Evolutionary conservation across 2,797 vertebrate genomes (phyloP).

Genomic region (Crocodylus rhombifer): DNA sequence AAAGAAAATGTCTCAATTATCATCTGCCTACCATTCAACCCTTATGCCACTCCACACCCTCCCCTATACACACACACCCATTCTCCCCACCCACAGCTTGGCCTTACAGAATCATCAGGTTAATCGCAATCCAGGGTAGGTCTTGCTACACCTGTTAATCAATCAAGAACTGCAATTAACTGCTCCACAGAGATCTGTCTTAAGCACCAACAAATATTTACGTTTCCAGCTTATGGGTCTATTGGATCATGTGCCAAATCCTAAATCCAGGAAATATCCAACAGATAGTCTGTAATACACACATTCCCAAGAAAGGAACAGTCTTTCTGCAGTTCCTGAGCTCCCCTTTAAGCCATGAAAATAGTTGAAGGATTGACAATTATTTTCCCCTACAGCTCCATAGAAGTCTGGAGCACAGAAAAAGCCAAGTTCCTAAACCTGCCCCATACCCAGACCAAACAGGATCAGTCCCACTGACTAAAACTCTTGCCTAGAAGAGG

Average conservation of each 20-base stretch:
- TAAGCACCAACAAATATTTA: slow-evolving; percentile 49
- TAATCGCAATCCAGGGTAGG: slow-evolving; percentile 57
- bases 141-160: slow-evolving; percentile 57
- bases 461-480: background rate
- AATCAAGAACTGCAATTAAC: slow-evolving; percentile 56
- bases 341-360: background rate
- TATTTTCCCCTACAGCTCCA: background rate
- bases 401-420: background rate
- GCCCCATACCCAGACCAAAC: background rate
- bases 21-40: slow-evolving; percentile 57
- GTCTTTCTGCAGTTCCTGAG: slow-evolving; percentile 12
- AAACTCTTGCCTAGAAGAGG: background rate
- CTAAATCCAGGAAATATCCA: slow-evolving; percentile 43
- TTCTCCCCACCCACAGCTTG: slow-evolving; percentile 39
- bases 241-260: background rate
- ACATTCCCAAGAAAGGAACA: background rate
- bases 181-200: slow-evolving; percentile 29
- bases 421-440: no score
- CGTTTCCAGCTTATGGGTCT: slow-evolving; percentile 34
- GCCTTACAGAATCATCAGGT: slow-evolving; percentile 64
- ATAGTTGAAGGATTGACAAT: background rate
- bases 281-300: background rate
- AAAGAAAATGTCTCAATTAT: background rate
- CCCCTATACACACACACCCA: no score
- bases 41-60: background rate